These are phyloP conservation scores for Tetraodon nigroviridis DNA, from an alignment of 2,113 vertebrate species.

Conservation along the genomic window DNA sequence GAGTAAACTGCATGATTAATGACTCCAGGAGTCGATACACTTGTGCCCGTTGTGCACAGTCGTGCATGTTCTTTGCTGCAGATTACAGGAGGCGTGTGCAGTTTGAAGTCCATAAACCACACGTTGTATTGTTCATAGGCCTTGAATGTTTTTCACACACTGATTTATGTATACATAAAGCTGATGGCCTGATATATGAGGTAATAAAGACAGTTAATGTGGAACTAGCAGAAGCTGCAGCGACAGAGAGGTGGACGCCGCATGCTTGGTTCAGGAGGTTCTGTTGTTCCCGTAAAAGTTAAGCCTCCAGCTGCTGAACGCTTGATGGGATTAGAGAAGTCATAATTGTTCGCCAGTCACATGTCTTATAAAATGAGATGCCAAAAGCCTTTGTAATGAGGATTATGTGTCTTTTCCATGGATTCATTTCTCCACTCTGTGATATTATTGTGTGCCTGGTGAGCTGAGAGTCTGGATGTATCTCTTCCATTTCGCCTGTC, in stretches of 20 bases:
- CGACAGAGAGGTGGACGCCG: slow-evolving; percentile 25
- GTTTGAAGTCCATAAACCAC: not conserved
- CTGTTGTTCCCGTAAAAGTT: slow-evolving; percentile 55
- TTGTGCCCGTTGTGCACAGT: slow-evolving; percentile 1
- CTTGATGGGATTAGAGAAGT: slow-evolving; percentile 64
- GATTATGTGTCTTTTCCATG: slow-evolving; percentile 74
- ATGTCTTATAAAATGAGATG: slow-evolving; percentile 66
- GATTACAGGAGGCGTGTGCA: not conserved
- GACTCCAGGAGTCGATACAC: slow-evolving; percentile 21
- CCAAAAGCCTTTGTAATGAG: slow-evolving; percentile 70
- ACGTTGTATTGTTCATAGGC: not conserved
- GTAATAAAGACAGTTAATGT: slow-evolving; percentile 21
- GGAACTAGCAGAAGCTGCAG: not conserved
- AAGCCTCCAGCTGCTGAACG: slow-evolving; percentile 48
- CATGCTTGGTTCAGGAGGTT: slow-evolving; percentile 57
- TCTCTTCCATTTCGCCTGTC: slow-evolving; percentile 64
- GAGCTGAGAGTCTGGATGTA: slow-evolving; percentile 41
- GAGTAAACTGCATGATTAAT: slow-evolving; percentile 41
- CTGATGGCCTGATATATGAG: slow-evolving; percentile 20
- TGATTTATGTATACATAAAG: slow-evolving; percentile 26
- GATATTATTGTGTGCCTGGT: slow-evolving; percentile 50
- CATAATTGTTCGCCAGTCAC: slow-evolving; percentile 67
- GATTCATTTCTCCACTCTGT: slow-evolving; percentile 65
- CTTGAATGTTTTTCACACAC: slow-evolving; percentile 13
- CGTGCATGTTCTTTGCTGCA: not conserved